Evolutionary conservation across 1,140 invertebrate genomes (phyloP).

Genomic region (Armadillidium nasatum): DNA sequence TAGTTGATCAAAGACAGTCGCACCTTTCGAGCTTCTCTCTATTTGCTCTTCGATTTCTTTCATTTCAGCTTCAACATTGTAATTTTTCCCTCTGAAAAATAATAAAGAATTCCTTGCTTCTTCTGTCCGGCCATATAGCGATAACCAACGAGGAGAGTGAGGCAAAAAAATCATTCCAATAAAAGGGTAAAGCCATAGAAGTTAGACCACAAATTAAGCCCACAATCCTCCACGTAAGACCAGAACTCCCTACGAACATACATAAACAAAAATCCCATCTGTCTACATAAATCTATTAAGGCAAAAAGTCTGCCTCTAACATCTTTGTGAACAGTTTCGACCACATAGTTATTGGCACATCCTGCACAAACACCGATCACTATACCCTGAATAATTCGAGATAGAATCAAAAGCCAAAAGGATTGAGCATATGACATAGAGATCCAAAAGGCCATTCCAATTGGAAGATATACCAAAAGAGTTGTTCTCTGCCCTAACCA

Average conservation of each 20-base stretch:
- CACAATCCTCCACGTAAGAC: slow-evolving; percentile 35
- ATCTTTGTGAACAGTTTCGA: slow-evolving; percentile 28
- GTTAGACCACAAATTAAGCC: slow-evolving; percentile 32
- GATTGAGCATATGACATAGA: slow-evolving; percentile 28
- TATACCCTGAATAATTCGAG: slow-evolving; percentile 24
- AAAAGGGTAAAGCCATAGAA: slow-evolving; percentile 32
- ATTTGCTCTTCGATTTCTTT: slow-evolving; percentile 29
- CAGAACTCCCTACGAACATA: slow-evolving; percentile 36
- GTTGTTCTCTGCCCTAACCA: slow-evolving; percentile 32
- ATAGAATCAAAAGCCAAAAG: slow-evolving; percentile 32
- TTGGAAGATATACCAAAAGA: slow-evolving; percentile 30
- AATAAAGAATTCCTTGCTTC: slow-evolving; percentile 33
- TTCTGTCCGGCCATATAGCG: slow-evolving; percentile 27
- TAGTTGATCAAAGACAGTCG: slow-evolving; percentile 29
- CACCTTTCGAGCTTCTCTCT: slow-evolving; percentile 7
- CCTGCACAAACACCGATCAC: slow-evolving; percentile 23
- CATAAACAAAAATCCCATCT: slow-evolving; percentile 35
- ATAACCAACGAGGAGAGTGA: slow-evolving; percentile 40
- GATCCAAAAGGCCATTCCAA: slow-evolving; percentile 29
- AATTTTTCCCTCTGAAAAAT: slow-evolving; percentile 32
- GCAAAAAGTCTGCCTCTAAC: slow-evolving; percentile 31
- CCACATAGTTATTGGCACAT: slow-evolving; percentile 32
- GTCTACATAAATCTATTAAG: slow-evolving; percentile 30
- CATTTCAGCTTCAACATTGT: slow-evolving; percentile 25
- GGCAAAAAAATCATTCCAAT: slow-evolving; percentile 33